Conservation (phyloP, 2,888 invertebrate species). For the Drosophila gaucha region DNA sequence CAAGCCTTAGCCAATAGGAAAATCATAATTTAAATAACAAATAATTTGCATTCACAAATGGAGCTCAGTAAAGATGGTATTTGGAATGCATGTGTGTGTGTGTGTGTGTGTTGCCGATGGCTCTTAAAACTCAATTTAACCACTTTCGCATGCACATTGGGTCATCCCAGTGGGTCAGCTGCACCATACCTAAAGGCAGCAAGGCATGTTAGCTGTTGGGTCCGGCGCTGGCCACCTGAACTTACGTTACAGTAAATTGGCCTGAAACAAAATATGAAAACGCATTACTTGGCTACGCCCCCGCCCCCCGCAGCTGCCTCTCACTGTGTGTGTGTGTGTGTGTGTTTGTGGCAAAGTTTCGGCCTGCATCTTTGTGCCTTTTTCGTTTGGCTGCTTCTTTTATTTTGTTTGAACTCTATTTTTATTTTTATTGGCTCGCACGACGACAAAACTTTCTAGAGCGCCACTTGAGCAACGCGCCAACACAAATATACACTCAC, state of each 20-base stretch:
- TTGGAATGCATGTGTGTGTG: neutral
- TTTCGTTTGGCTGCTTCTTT: conserved; percentile 48
- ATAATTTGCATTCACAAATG: conserved; percentile 3
- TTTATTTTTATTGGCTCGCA: conserved; percentile 73
- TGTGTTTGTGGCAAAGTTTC: conserved; percentile 50
- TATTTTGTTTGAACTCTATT: conserved; percentile 68
- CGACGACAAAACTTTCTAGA: conserved; percentile 61
- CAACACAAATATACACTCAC: conserved; percentile 43
- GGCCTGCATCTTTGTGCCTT: conserved; percentile 50
- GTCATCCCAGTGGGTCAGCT: conserved; percentile 46
- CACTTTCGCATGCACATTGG: conserved; percentile 2
- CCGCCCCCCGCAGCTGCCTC: neutral
- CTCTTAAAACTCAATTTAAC: conserved; percentile 19
- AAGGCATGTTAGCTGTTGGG: conserved; percentile 21
- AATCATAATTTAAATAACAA: neutral
- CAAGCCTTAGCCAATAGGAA: neutral
- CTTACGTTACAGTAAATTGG: conserved; percentile 53
- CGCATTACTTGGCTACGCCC: conserved; percentile 42
- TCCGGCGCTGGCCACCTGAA: conserved; percentile 39
- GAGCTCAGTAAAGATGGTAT: neutral
- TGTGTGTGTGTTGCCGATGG: conserved; percentile 2
- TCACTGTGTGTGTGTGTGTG: conserved; percentile 1
- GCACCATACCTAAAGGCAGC: conserved; percentile 23
- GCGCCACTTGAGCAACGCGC: conserved; percentile 64
- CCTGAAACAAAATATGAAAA: conserved; percentile 56